Evolutionary conservation across 1,140 invertebrate species (phyloP), one percentile per base, ranked within the genome.

Genomic region (Scaptomyza montana): DNA sequence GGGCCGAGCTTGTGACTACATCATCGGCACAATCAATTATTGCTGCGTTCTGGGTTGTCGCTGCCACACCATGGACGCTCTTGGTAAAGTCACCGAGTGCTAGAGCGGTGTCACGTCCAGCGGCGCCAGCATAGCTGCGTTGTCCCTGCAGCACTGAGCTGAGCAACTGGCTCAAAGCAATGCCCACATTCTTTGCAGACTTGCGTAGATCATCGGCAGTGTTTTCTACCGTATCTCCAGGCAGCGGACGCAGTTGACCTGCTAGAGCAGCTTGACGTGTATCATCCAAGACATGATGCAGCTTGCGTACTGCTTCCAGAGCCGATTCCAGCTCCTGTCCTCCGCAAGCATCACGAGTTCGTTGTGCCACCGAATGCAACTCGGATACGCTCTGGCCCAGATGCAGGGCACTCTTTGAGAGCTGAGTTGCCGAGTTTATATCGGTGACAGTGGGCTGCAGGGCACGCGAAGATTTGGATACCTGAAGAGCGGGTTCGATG

Each of bases 361-460:
- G 95, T 54, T 94, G 95, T 0, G 98, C 94, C 6, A 97, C 95
- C 21, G 96, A 95, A 66, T 93, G 94, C 60, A 92, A 54, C 94
- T 95, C 53, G 95, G 92, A 80, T 90, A 94, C 84, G 76, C 92
- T 80, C 39, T 91, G 91, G 8, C 86, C 91, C 56, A 92, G 60
- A 54, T 92, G 79, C 10, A 92, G 36, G 3, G 92, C 91, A 30
- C 74, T 81, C 74, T 90, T 89, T 1, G 93, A 93, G 0, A 94
- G 90, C 78, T 96, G 95, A 36, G 96, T 93, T 2, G 96, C 95
- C 0, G 96, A 94, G 0, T 95, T 93, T 65, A 96, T 95, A 87
- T 99, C 97, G 0, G 93, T 93, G 1, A 99, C 95, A 0, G 97
- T 98, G 0, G 98, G 97, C 12, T 98, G 93, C 6, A 97, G 95